Conservation (phyloP, 2,888 invertebrate genomes). For the Byasa hedistus region DNA sequence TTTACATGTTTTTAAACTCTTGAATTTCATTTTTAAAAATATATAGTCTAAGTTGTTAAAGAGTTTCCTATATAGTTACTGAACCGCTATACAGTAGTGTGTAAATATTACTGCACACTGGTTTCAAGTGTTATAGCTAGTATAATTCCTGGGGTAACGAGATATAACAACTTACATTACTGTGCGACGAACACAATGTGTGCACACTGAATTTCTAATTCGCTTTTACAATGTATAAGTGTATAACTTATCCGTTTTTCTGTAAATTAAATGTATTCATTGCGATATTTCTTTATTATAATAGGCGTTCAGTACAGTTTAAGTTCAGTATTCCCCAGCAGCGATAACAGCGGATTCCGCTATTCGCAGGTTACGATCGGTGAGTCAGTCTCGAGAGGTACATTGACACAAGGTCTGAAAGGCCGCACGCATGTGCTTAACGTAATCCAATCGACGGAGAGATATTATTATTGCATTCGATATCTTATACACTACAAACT, state of each 20-base stretch:
- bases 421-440: constrained; percentile 29
- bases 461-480: constrained; percentile 13
- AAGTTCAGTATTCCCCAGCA: constrained; percentile 9
- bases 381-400: constrained; percentile 39
- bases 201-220: too few species aligned
- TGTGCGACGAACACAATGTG: too few species aligned
- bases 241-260: background rate
- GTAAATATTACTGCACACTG: too few species aligned
- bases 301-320: background rate
- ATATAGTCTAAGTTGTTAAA: too few species aligned
- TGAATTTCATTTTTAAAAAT: too few species aligned
- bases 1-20: background rate
- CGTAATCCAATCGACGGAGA: constrained; percentile 16
- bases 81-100: too few species aligned
- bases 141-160: too few species aligned
- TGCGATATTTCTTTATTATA: background rate
- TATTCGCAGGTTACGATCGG: constrained; percentile 25
- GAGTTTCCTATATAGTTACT: too few species aligned
- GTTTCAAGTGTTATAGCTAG: too few species aligned
- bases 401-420: constrained; percentile 52
- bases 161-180: too few species aligned
- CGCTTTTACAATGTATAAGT: too few species aligned
- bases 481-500: background rate
- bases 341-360: constrained; percentile 22
- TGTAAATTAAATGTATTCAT: background rate